Percentiles rank a stretch among this genome's conserved stretches.
Conservation (phyloP, 1,140 invertebrate species). For the Kradibia gibbosae region DNA sequence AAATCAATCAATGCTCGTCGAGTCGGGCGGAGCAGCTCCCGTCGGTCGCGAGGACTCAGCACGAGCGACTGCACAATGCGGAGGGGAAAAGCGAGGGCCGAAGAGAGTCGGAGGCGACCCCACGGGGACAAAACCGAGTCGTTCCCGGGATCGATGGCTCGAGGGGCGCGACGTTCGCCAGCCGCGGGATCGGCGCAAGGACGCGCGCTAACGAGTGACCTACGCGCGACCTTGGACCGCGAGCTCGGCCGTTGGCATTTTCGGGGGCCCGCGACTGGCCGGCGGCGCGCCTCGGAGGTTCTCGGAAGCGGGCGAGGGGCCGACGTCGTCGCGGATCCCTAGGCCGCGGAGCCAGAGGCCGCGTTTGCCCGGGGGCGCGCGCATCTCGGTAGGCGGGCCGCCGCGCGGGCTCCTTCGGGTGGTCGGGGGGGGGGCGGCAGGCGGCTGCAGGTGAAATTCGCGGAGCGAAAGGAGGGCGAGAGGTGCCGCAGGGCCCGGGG, state of each 20-base stretch:
- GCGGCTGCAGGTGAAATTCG: background rate
- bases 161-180: background rate
- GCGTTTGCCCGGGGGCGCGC: background rate
- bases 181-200: constrained; percentile 8
- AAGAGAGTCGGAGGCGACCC: too few relatives aligned
- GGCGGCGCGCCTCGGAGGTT: too few relatives aligned
- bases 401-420: too few relatives aligned
- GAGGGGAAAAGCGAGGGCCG: too few relatives aligned
- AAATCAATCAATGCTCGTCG: too few relatives aligned
- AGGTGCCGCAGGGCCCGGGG: background rate
- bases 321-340: constrained; percentile 58
- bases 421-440: background rate
- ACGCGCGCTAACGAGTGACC: constrained; percentile 23
- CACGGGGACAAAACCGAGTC: background rate
- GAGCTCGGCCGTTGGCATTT: too few relatives aligned
- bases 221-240: constrained; percentile 49
- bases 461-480: background rate
- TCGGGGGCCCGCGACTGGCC: too few relatives aligned
- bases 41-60: too few relatives aligned
- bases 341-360: constrained; percentile 53
- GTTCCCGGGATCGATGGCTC: background rate
- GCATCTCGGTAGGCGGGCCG: background rate
- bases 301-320: too few relatives aligned
- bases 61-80: too few relatives aligned
- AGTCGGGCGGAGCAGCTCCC: too few relatives aligned